A percentile compares a stretch with the other conserved stretches of the same genome.
phyloP scores from a whole-genome alignment of 2,797 vertebrate species.

The Dallia pectoralis region DNA sequence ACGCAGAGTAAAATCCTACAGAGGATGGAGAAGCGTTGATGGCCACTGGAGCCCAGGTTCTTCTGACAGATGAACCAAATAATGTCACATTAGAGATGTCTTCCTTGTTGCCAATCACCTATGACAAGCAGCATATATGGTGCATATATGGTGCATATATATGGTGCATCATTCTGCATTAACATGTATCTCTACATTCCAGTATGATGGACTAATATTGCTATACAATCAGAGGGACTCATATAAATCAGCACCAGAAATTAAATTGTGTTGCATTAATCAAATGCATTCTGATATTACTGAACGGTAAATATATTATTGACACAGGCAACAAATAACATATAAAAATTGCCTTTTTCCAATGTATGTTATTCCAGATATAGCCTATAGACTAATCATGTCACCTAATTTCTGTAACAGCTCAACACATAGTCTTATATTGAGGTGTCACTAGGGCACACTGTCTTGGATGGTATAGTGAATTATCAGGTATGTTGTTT shows the following conservation, averaged over 20 bases:
- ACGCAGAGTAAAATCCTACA: background rate
- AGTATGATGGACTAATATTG: background rate
- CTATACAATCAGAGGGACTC: background rate
- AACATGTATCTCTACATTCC: constrained; percentile 4
- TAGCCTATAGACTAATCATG: background rate
- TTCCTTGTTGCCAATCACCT: background rate
- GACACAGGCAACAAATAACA: background rate
- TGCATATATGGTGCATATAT: background rate
- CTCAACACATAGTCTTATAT: background rate
- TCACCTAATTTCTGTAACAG: background rate
- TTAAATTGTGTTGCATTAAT: background rate
- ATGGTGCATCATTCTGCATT: background rate
- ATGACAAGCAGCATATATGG: background rate
- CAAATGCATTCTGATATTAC: background rate
- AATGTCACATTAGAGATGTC: background rate
- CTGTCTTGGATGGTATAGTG: background rate
- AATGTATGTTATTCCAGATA: background rate
- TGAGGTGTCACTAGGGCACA: background rate
- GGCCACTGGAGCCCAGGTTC: constrained; percentile 12
- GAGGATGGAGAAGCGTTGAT: background rate
- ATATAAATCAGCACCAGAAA: background rate
- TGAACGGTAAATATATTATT: background rate
- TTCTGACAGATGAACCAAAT: constrained; percentile 1
- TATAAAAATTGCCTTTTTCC: background rate
- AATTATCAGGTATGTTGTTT: background rate